Conservation (phyloP, 1,140 invertebrate genomes). For the Tetramorium alpestre region DNA sequence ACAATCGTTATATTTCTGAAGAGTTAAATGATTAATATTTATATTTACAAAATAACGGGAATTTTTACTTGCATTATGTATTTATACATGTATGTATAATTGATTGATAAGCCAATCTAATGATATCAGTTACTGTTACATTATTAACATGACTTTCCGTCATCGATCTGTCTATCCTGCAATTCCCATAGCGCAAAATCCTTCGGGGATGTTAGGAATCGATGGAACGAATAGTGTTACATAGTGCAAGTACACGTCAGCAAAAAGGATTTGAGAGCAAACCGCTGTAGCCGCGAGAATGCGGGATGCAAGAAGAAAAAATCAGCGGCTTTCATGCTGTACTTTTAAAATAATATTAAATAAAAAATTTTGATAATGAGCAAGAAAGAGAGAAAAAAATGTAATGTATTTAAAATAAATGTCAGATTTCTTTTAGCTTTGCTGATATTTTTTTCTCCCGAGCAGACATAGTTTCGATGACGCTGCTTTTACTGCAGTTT, state of each 20-base stretch:
- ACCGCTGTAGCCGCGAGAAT: conserved; percentile 11
- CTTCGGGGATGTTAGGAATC: background rate
- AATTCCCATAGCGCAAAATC: conserved; percentile 37
- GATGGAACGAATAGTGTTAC: conserved; percentile 30
- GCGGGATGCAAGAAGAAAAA: background rate
- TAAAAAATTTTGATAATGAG: background rate
- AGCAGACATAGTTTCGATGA: background rate
- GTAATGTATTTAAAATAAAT: background rate
- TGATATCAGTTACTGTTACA: background rate
- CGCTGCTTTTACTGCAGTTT: background rate
- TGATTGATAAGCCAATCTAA: background rate
- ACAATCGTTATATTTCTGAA: background rate
- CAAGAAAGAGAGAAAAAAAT: background rate
- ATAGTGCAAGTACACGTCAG: conserved; percentile 9
- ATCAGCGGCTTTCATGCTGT: background rate
- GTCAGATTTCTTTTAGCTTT: background rate
- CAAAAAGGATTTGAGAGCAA: conserved; percentile 33
- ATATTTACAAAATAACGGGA: background rate
- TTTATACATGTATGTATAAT: background rate
- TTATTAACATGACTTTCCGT: conserved; percentile 9
- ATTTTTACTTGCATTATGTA: background rate
- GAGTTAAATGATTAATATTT: background rate
- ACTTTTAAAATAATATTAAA: background rate
- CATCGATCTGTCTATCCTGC: background rate
- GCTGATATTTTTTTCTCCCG: background rate